Base-by-base conservation (phyloP, 2,797 vertebrate genomes). In the Columba guinea region DNA sequence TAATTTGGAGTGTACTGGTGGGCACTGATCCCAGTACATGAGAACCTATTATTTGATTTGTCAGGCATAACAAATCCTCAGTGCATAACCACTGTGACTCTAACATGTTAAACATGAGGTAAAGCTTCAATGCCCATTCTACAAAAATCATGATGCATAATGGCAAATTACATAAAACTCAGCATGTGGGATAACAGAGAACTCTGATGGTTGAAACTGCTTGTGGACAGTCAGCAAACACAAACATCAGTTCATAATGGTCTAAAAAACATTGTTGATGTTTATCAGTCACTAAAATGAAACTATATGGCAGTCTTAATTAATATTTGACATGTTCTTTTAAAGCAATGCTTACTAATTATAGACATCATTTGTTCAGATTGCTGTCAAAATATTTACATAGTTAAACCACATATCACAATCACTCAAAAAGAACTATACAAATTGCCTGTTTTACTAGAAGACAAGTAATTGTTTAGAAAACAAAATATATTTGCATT, bases 41-140 rank as follows among this genome's bases (percentile, higher is more conserved):
- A 84, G 59, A 90, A 84, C 75, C 56, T 92, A 77, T 75, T 90
- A 90, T 82, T 85, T 91, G 49, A 65, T 74, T 84, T 82, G 35
- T 77, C 74, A 93, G 39, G 74, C 65, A 82, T 59, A 77, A 85
- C 68, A 92, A 68, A 90, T 82, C 63, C 41, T 82, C 51, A 73
- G 59, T 30, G 48, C 65, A 68, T 28, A 87, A 64, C 44, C 48
- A 77, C 49, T 48, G n/a, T 58, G 74, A 56, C 41, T 39, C 55
- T 74, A 76, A 84, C 22, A 65, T 46, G 44, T 46, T 20, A 85
- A 91, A 92, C 16, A 30, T 71, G 75, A 91, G 68, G 71, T 58
- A 85, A 85, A 92, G 46, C 49, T 93, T 74, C 81, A 32, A 68
- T 37, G 46, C 24, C 24, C 24, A 13, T 71, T 74, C 24, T 41